Percentiles rank a stretch among this genome's conserved stretches.
phyloP scores from a whole-genome alignment of 35 echinoderm and acorn worm genomes.

The Eucidaris tribuloides region DNA sequence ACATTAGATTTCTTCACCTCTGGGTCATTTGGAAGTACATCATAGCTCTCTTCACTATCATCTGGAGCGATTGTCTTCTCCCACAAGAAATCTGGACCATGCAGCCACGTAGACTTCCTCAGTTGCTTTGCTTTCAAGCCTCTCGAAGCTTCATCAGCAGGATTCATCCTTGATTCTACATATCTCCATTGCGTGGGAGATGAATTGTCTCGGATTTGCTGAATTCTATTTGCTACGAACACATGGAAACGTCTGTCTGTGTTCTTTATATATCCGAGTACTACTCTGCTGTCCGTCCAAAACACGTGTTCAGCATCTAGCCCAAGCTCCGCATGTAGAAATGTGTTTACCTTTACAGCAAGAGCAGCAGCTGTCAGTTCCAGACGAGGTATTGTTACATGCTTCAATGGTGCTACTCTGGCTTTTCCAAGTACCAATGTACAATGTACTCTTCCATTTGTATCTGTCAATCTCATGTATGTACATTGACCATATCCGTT shows the following conservation, averaged over 20 bases:
- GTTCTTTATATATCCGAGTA: slow-evolving; percentile 67
- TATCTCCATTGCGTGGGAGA: slow-evolving; percentile 54
- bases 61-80: neutral
- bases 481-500: slow-evolving; percentile 14
- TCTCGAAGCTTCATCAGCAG: slow-evolving; percentile 15
- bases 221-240: slow-evolving; percentile 62
- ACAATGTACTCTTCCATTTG: slow-evolving; percentile 27
- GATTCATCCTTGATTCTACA: slow-evolving; percentile 20
- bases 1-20: slow-evolving; percentile 49
- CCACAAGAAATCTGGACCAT: slow-evolving; percentile 13
- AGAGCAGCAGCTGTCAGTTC: slow-evolving; percentile 46
- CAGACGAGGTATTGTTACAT: slow-evolving; percentile 49
- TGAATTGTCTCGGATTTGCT: slow-evolving; percentile 35
- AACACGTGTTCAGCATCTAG: slow-evolving; percentile 12
- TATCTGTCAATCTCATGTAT: slow-evolving; percentile 29
- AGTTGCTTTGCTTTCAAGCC: neutral
- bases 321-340: slow-evolving; percentile 23
- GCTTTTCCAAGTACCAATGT: slow-evolving; percentile 28
- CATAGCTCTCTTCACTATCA: neutral
- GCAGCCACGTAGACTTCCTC: slow-evolving; percentile 25
- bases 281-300: slow-evolving; percentile 71
- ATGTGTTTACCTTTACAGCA: neutral
- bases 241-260: slow-evolving; percentile 42
- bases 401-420: neutral
- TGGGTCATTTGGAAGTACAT: slow-evolving; percentile 27